These are phyloP conservation scores for Trissoscelio sp. DNA, from an alignment of 2,888 invertebrate species.

Conservation along the genomic window DNA sequence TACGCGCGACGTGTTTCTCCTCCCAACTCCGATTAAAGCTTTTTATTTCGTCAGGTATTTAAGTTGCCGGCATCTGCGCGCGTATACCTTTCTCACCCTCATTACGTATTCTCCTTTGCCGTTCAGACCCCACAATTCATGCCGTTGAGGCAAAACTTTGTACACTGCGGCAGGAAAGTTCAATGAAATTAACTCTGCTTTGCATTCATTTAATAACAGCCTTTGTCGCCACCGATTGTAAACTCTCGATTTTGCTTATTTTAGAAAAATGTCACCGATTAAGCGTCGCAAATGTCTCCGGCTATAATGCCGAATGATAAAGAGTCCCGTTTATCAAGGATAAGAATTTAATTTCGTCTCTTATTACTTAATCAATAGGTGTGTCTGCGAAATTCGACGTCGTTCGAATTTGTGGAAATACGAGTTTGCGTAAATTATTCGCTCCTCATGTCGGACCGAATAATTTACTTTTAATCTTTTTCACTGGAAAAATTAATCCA, in stretches of 20 bases:
- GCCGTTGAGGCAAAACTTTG: constrained; percentile 73
- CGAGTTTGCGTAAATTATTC: constrained; percentile 21
- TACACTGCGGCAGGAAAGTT: constrained; percentile 74
- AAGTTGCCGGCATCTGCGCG: constrained; percentile 55
- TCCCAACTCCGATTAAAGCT: constrained; percentile 46
- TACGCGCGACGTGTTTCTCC: constrained; percentile 22
- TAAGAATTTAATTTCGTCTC: constrained; percentile 46
- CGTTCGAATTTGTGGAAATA: constrained; percentile 18
- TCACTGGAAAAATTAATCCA: constrained; percentile 11
- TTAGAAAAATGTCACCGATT: constrained; percentile 34
- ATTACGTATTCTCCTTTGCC: constrained; percentile 74
- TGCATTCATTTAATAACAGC: constrained; percentile 77
- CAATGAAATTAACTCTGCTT: constrained; percentile 79
- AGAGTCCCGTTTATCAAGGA: constrained; percentile 40
- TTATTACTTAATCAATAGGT: constrained; percentile 49
- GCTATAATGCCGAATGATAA: constrained; percentile 47
- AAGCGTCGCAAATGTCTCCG: constrained; percentile 29
- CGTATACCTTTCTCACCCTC: constrained; percentile 74
- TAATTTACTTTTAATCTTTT: background rate
- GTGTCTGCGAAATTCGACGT: constrained; percentile 33
- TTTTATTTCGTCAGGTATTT: constrained; percentile 68
- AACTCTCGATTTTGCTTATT: constrained; percentile 40
- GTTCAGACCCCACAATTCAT: constrained; percentile 75
- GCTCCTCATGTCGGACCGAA: constrained; percentile 8
- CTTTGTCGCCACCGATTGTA: constrained; percentile 53